phyloP scores from a whole-genome alignment of 2,797 vertebrate genomes.

The Cephalopachus bancanus region DNA sequence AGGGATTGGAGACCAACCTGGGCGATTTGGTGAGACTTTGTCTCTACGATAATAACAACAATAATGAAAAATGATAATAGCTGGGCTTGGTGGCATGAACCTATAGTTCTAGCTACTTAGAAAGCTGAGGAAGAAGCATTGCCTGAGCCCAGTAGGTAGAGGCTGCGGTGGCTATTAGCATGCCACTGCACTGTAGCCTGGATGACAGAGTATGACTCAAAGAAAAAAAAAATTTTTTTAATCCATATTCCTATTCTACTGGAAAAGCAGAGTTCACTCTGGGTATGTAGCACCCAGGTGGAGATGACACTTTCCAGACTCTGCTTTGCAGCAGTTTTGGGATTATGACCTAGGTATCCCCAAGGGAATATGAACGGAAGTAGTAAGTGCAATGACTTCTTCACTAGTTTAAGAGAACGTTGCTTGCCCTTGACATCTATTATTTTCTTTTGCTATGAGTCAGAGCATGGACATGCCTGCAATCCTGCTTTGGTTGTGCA shows the following conservation, averaged over 20 bases:
- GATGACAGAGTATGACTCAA: too few species aligned
- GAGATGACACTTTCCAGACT: background rate
- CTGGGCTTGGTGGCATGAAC: too few species aligned
- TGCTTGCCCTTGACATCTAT: background rate
- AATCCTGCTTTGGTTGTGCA: background rate
- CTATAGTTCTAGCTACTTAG: too few species aligned
- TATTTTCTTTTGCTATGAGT: background rate
- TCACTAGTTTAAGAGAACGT: conserved; percentile 22
- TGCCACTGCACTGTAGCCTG: too few species aligned
- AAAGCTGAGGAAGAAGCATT: too few species aligned
- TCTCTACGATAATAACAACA: too few species aligned
- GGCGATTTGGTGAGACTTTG: too few species aligned
- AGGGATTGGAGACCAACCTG: too few species aligned
- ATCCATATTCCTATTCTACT: background rate
- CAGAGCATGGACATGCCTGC: background rate
- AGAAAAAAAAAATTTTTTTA: too few species aligned
- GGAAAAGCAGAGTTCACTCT: background rate
- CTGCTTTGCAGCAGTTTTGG: background rate
- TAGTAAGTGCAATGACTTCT: background rate
- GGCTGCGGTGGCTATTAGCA: too few species aligned
- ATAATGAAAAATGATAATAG: too few species aligned
- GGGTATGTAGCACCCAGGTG: background rate
- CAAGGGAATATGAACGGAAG: background rate
- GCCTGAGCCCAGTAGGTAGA: too few species aligned
- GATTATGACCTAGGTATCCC: background rate